Conservation (phyloP, 2,797 vertebrate species). For the Artibeus lituratus region DNA sequence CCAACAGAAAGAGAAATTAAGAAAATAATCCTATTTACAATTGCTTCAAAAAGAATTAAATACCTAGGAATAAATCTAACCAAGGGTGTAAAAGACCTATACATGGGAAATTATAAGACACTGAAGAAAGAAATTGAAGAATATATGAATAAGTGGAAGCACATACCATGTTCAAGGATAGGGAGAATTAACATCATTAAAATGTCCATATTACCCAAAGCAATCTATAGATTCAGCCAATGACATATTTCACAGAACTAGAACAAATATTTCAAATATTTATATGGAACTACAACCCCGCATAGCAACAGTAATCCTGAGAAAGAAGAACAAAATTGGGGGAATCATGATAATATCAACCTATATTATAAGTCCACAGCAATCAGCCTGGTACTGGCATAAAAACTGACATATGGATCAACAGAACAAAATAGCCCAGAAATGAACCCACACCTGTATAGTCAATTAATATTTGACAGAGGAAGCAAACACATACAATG, state of each 20-base stretch:
- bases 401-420: background rate
- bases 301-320: background rate
- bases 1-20: background rate
- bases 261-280: background rate
- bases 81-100: background rate
- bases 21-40: background rate
- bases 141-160: background rate
- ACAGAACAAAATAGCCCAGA: background rate
- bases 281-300: background rate
- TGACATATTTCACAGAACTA: background rate
- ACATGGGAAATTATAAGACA: background rate
- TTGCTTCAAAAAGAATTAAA: background rate
- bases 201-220: background rate
- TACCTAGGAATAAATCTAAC: background rate
- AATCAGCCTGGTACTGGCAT: background rate
- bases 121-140: background rate
- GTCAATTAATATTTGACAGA: background rate
- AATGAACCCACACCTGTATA: background rate
- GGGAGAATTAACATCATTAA: background rate
- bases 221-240: background rate
- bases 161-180: background rate
- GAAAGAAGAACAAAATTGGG: background rate
- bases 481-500: background rate
- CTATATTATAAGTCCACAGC: background rate
- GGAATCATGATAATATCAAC: background rate